phyloP scores from a whole-genome alignment of 2,888 invertebrate species.

The Heliconius sara region DNA sequence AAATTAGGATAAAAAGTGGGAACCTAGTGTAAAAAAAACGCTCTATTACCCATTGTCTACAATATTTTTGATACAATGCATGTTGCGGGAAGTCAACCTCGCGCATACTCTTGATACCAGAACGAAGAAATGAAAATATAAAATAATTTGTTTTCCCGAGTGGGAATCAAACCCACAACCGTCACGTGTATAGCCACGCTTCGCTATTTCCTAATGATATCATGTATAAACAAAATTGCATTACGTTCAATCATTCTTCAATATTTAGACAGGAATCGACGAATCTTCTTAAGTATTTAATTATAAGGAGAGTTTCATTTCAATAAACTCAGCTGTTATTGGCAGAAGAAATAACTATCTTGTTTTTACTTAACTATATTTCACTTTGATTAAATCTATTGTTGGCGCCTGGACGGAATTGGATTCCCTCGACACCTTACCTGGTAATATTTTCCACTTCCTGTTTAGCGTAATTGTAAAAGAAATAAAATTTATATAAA shows the following conservation, averaged over 20 bases:
- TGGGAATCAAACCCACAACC: too few species aligned
- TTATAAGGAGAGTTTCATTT: neutral
- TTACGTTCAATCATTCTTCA: neutral
- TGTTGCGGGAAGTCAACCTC: too few species aligned
- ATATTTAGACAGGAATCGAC: neutral
- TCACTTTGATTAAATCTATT: constrained; percentile 40
- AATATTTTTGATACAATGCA: too few species aligned
- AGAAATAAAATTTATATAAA: constrained; percentile 1
- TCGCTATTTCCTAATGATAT: too few species aligned
- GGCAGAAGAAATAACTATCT: constrained; percentile 26
- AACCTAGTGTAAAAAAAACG: too few species aligned
- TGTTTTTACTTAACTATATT: constrained; percentile 30
- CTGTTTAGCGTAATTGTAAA: constrained; percentile 19
- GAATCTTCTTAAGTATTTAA: neutral
- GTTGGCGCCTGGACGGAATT: constrained; percentile 32
- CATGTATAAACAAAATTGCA: too few species aligned
- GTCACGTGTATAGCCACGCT: too few species aligned
- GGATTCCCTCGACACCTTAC: constrained; percentile 37
- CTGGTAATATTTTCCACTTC: constrained; percentile 36
- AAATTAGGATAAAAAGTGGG: too few species aligned
- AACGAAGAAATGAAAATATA: too few species aligned
- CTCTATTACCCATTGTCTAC: too few species aligned
- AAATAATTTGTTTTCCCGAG: too few species aligned
- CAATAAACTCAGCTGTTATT: constrained; percentile 19
- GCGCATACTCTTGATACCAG: too few species aligned